Conservation (phyloP, 2,797 vertebrate genomes). For the Lacerta viridis region DNA sequence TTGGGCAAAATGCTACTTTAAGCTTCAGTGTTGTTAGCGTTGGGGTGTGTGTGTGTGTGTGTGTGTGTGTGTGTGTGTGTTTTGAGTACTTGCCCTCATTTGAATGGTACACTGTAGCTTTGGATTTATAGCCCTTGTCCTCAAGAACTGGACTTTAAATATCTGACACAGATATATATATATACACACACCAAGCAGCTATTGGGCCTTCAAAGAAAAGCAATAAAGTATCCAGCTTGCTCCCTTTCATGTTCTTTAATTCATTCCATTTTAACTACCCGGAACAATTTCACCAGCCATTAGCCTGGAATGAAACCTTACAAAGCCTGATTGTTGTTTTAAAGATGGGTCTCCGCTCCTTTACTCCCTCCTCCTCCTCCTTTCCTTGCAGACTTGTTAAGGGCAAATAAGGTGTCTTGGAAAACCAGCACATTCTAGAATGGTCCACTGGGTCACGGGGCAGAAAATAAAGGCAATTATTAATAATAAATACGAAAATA, state of each 20-base stretch:
- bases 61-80: neutral
- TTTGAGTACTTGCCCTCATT: conserved; percentile 66
- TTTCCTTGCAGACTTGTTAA: conserved; percentile 70
- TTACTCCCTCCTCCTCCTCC: conserved; percentile 63
- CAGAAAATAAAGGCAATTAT: neutral
- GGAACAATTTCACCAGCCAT: conserved; percentile 86
- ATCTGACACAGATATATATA: conserved; percentile 72
- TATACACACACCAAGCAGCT: conserved; percentile 58
- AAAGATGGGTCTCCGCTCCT: conserved; percentile 63
- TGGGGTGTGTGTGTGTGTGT: too few species aligned
- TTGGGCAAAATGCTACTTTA: conserved; percentile 73
- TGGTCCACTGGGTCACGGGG: neutral
- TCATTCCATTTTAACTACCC: conserved; percentile 86
- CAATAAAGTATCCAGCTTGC: conserved; percentile 81
- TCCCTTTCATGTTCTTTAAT: conserved; percentile 84
- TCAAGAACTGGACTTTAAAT: conserved; percentile 78
- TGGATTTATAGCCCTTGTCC: conserved; percentile 78
- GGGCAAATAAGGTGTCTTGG: conserved; percentile 69
- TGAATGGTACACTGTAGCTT: conserved; percentile 69
- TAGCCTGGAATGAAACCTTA: conserved; percentile 83
- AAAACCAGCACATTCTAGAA: conserved; percentile 60
- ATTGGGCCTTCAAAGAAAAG: conserved; percentile 82
- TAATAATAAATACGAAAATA: conserved; percentile 32
- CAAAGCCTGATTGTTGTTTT: conserved; percentile 81
- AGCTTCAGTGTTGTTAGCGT: conserved; percentile 52